Percentiles rank a stretch among this genome's conserved stretches.
phyloP scores from a whole-genome alignment of 2,888 invertebrate genomes.

The Ectemnius cavifrons region DNA sequence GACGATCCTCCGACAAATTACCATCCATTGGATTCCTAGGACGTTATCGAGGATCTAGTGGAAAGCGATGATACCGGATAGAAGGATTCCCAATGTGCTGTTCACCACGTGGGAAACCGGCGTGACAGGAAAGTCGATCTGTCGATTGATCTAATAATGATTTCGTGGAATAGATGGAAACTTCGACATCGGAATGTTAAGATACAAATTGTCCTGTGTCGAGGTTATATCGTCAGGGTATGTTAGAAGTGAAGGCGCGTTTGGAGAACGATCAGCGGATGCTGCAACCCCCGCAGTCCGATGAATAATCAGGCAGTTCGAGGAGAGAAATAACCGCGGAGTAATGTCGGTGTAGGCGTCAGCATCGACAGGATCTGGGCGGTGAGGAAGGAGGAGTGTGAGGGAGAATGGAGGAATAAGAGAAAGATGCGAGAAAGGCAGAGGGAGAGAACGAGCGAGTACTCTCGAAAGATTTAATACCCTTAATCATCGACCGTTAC shows the following conservation, averaged over 20 bases:
- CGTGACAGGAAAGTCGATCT: not conserved
- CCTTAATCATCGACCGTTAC: conserved; percentile 38
- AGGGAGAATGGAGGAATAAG: conserved; percentile 22
- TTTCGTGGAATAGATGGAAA: no score
- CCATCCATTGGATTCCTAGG: conserved; percentile 45
- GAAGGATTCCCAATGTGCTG: conserved; percentile 41
- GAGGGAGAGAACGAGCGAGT: conserved; percentile 6
- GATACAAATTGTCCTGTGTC: no score
- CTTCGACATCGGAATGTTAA: no score
- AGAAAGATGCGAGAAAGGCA: conserved; percentile 21
- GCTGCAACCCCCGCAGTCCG: not conserved
- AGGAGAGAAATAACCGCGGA: conserved; percentile 38
- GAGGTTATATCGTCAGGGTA: no score
- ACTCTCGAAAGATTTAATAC: conserved; percentile 25
- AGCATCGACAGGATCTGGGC: not conserved
- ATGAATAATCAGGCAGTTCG: conserved; percentile 46
- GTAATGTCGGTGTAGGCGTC: conserved; percentile 45
- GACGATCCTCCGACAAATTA: conserved; percentile 53
- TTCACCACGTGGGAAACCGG: conserved; percentile 50
- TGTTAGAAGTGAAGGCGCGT: no score
- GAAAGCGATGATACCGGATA: conserved; percentile 51
- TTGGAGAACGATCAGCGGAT: no score
- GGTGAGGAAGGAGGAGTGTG: conserved; percentile 4
- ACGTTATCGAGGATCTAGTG: conserved; percentile 49
- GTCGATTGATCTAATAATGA: no score